Percentiles rank a stretch among this genome's conserved stretches.
Evolutionary conservation across 2,113 vertebrate genomes (phyloP).

Genomic region (Bujurquina vittata): DNA sequence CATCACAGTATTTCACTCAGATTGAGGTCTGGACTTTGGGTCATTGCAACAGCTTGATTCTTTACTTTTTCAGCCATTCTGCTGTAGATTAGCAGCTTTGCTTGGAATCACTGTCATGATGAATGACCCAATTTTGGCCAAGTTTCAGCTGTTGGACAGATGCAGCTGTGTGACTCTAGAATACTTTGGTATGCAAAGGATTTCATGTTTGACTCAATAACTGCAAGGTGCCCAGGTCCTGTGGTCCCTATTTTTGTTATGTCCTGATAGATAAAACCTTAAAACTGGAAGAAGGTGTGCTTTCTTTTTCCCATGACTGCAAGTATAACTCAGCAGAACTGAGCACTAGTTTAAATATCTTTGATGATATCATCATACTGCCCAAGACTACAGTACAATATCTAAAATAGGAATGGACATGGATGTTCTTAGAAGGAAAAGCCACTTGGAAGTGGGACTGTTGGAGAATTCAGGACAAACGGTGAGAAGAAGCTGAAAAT

Average conservation of each 20-base stretch:
- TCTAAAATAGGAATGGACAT: slow-evolving; percentile 14
- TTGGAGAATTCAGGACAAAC: slow-evolving; percentile 25
- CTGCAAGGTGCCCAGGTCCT: not conserved
- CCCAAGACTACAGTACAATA: slow-evolving; percentile 38
- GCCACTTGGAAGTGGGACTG: not conserved
- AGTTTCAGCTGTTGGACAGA: not conserved
- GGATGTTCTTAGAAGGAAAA: not conserved
- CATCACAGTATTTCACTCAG: too few species aligned
- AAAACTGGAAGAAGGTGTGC: not conserved
- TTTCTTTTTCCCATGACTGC: not conserved
- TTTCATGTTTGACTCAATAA: too few species aligned
- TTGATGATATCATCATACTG: slow-evolving; percentile 19
- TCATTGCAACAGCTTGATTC: not conserved
- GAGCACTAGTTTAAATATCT: not conserved
- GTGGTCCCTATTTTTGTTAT: not conserved
- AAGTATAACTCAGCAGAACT: not conserved
- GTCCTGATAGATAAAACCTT: not conserved
- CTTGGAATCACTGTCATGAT: not conserved
- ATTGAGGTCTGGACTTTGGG: not conserved
- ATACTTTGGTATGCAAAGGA: not conserved
- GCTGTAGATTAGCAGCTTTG: not conserved
- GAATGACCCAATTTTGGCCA: not conserved
- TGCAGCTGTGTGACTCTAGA: not conserved
- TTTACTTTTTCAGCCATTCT: not conserved
- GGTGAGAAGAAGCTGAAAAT: slow-evolving; percentile 35